phyloP scores from a whole-genome alignment of 2,888 invertebrate genomes.

The Chrysodeixis includens region DNA sequence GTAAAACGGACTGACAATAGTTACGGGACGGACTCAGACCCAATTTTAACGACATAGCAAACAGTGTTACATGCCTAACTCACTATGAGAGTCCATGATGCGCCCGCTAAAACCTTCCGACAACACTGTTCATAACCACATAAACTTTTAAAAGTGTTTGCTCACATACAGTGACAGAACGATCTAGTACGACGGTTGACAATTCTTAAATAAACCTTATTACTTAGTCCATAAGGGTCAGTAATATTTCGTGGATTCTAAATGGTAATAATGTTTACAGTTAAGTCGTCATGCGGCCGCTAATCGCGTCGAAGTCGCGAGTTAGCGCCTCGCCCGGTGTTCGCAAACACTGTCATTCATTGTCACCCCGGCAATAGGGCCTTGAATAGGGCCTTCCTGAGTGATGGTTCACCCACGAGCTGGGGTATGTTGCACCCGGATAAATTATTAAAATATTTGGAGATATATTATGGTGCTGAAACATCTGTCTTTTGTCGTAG shows the following conservation, averaged over 20 bases:
- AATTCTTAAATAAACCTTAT: conserved; percentile 63
- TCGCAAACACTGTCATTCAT: conserved; percentile 85
- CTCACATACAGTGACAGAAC: conserved; percentile 79
- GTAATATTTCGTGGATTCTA: conserved; percentile 48
- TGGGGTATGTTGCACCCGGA: not conserved
- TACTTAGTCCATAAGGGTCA: conserved; percentile 53
- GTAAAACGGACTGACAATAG: conserved; percentile 73
- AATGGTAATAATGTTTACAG: conserved; percentile 88
- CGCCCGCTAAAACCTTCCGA: conserved; percentile 82
- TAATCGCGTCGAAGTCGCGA: conserved; percentile 85
- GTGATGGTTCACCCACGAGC: conserved; percentile 39
- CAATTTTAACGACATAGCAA: conserved; percentile 81
- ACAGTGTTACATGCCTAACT: conserved; percentile 66
- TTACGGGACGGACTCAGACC: conserved; percentile 69
- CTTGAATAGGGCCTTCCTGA: conserved; percentile 78
- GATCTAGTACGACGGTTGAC: conserved; percentile 80
- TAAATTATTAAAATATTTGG: not conserved
- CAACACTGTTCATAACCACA: conserved; percentile 86
- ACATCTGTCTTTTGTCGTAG: not conserved
- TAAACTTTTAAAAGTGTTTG: conserved; percentile 88
- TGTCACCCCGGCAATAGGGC: conserved; percentile 82
- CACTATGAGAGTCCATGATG: conserved; percentile 83
- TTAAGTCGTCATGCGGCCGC: conserved; percentile 85
- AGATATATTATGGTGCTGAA: not conserved
- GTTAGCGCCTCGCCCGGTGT: conserved; percentile 89